Conservation (phyloP, 2,888 invertebrate species). For the Disparrhopalites patrizii region DNA sequence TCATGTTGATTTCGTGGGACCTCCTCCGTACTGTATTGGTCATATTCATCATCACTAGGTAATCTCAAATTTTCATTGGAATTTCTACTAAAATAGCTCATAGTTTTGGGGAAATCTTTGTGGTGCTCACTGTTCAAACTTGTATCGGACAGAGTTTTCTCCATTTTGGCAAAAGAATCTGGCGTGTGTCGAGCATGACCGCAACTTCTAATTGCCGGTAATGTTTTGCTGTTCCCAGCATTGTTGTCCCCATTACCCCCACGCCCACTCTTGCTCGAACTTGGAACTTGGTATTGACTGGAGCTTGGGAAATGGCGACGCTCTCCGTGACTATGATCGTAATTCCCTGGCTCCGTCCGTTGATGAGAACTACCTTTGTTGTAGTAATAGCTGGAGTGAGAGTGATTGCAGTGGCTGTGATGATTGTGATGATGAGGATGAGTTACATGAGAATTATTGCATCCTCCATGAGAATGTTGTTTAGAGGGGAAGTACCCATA, state of each 20-base stretch:
- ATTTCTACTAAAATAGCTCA: constrained; percentile 39
- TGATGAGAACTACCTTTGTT: constrained; percentile 17
- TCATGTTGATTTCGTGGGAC: constrained; percentile 13
- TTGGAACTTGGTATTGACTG: constrained; percentile 15
- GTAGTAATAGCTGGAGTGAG: constrained; percentile 42
- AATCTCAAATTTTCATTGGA: constrained; percentile 38
- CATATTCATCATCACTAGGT: constrained; percentile 46
- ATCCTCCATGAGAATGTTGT: not conserved
- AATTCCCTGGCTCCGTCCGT: not conserved
- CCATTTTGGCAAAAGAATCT: constrained; percentile 32
- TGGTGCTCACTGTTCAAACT: constrained; percentile 68
- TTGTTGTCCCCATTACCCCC: constrained; percentile 13
- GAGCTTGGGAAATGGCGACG: constrained; percentile 13
- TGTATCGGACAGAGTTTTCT: constrained; percentile 60
- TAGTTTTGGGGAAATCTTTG: constrained; percentile 42
- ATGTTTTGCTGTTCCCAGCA: constrained; percentile 34
- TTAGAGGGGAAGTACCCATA: constrained; percentile 53
- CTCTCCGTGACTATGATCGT: constrained; percentile 7
- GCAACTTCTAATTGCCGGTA: constrained; percentile 34
- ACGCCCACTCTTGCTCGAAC: constrained; percentile 12
- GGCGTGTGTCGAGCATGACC: constrained; percentile 7
- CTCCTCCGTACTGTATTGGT: constrained; percentile 39
- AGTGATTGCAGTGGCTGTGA: constrained; percentile 39
- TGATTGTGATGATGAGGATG: constrained; percentile 47
- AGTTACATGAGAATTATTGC: constrained; percentile 19